A percentile compares a stretch with the other conserved stretches of the same genome.
These are phyloP conservation scores for Argyra leucocephala DNA, from an alignment of 2,888 invertebrate genomes.

Conservation along the genomic window DNA sequence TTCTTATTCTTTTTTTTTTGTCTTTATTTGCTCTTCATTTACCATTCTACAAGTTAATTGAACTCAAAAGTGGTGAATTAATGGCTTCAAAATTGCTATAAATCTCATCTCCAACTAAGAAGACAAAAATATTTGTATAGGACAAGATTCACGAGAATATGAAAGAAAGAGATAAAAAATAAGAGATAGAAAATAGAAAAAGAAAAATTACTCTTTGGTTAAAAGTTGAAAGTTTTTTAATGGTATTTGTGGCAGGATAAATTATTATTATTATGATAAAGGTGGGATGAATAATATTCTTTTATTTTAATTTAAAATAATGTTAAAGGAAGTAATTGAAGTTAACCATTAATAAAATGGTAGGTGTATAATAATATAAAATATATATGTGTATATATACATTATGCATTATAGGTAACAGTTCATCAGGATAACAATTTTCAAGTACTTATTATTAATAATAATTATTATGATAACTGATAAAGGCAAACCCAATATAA, in stretches of 20 bases:
- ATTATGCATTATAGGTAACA: neutral
- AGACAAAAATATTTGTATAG: neutral
- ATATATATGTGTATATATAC: too few species aligned
- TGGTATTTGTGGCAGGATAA: neutral
- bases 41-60: neutral
- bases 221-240: conserved; percentile 6
- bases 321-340: neutral
- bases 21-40: too few species aligned
- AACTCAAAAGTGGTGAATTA: conserved; percentile 1
- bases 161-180: neutral
- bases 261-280: neutral
- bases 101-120: neutral
- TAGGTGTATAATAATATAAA: neutral
- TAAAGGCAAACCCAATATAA: neutral
- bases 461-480: neutral
- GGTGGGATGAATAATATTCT: neutral
- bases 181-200: neutral
- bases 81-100: neutral
- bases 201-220: conserved; percentile 2
- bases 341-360: too few species aligned
- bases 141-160: neutral
- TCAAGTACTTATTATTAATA: neutral
- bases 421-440: neutral
- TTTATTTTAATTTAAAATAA: neutral
- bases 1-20: too few species aligned